phyloP scores from a whole-genome alignment of 2,888 invertebrate species.

The Ametastegia equiseti region DNA sequence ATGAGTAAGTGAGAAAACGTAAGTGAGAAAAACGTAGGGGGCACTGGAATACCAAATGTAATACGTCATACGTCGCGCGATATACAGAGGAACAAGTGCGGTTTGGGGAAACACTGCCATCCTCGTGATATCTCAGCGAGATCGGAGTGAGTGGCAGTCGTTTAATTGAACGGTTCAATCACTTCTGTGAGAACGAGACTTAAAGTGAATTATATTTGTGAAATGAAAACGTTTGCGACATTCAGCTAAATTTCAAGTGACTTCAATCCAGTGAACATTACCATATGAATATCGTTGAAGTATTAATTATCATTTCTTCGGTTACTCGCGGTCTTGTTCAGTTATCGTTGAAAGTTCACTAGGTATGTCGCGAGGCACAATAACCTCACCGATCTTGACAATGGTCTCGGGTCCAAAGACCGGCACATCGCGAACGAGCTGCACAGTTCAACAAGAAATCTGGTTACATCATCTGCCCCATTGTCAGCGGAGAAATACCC shows the following conservation, averaged over 20 bases:
- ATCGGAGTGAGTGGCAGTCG: not conserved
- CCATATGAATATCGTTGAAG: not conserved
- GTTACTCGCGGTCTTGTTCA: not conserved
- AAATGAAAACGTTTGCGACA: not conserved
- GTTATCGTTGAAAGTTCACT: not conserved
- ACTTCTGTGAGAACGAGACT: not conserved
- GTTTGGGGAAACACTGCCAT: not conserved
- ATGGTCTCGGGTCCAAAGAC: not conserved
- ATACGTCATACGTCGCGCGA: not conserved
- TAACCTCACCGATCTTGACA: not conserved
- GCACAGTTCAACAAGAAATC: not conserved
- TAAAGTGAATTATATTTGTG: not conserved
- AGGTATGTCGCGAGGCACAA: not conserved
- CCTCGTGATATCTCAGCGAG: not conserved
- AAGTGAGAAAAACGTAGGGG: not conserved
- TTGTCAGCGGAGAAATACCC: not conserved
- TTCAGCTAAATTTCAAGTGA: not conserved
- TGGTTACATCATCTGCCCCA: not conserved
- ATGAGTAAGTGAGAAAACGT: not conserved
- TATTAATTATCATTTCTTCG: not conserved
- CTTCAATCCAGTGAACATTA: not conserved
- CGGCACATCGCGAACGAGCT: not conserved
- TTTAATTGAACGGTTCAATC: not conserved
- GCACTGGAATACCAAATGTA: not conserved
- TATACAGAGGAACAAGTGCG: not conserved